Conservation (phyloP, 2,797 vertebrate species). For the Morus bassanus region DNA sequence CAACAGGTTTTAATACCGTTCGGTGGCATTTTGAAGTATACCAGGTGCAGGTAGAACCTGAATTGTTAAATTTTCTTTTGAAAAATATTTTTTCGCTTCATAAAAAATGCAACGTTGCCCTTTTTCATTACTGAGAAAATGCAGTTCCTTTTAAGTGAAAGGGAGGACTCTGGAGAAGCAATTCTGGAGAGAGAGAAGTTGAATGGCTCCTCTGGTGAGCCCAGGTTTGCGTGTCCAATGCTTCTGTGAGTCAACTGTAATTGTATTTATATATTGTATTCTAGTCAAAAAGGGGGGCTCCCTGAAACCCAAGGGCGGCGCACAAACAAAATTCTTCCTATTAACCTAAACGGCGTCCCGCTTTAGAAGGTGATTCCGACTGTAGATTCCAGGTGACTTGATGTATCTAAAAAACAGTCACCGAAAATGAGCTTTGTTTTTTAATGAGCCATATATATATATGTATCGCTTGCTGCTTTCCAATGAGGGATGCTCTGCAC, state of each 20-base stretch:
- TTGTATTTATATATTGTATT: neutral
- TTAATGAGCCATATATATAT: neutral
- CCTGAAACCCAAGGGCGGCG: neutral
- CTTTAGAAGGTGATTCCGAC: neutral
- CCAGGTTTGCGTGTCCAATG: neutral
- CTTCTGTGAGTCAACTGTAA: neutral
- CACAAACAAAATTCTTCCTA: neutral
- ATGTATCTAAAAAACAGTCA: neutral
- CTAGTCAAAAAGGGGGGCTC: neutral
- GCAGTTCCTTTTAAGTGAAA: constrained; percentile 18
- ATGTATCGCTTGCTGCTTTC: neutral
- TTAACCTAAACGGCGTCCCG: constrained; percentile 9
- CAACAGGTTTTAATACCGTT: neutral
- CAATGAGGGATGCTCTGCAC: neutral
- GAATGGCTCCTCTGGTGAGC: neutral
- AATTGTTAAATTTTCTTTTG: constrained; percentile 4
- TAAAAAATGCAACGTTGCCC: constrained; percentile 47
- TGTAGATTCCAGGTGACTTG: neutral
- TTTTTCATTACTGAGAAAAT: constrained; percentile 53
- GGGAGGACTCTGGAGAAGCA: constrained; percentile 20
- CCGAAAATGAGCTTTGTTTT: constrained; percentile 16
- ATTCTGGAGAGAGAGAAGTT: neutral
- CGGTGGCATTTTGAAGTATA: neutral
- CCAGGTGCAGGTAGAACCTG: neutral
- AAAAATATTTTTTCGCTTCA: constrained; percentile 17